phyloP scores from a whole-genome alignment of 2,113 vertebrate species.

The Psammodynastes pulverulentus region DNA sequence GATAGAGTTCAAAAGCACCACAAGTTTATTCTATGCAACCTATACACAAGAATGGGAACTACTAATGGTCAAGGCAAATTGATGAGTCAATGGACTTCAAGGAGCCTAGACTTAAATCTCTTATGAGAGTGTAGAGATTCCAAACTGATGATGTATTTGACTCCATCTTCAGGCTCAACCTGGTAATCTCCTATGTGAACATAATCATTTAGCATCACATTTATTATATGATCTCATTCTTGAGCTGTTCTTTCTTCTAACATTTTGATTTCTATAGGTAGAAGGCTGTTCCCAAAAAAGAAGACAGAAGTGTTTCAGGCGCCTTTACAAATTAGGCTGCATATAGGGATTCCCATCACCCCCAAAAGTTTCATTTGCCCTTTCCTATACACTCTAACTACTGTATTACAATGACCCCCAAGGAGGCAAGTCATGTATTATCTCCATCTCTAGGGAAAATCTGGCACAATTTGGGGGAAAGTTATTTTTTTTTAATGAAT shows the following conservation, averaged over 20 bases:
- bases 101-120: too few species aligned
- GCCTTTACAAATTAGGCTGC: background rate
- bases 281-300: background rate
- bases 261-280: background rate
- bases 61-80: too few species aligned
- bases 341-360: background rate
- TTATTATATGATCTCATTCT: background rate
- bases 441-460: background rate
- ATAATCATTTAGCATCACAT: background rate
- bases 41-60: too few species aligned
- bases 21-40: too few species aligned
- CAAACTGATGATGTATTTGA: too few species aligned
- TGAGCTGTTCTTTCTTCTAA: background rate
- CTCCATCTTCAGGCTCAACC: too few species aligned
- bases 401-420: background rate
- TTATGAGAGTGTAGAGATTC: too few species aligned
- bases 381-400: background rate
- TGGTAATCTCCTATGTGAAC: background rate
- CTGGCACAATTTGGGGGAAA: background rate
- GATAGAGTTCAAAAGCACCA: too few species aligned
- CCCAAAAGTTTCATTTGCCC: background rate
- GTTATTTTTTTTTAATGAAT: background rate
- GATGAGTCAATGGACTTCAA: too few species aligned
- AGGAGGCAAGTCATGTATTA: background rate
- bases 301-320: background rate